Base-by-base conservation (phyloP, 2,888 invertebrate species). In the Bruchidius siliquastri region DNA sequence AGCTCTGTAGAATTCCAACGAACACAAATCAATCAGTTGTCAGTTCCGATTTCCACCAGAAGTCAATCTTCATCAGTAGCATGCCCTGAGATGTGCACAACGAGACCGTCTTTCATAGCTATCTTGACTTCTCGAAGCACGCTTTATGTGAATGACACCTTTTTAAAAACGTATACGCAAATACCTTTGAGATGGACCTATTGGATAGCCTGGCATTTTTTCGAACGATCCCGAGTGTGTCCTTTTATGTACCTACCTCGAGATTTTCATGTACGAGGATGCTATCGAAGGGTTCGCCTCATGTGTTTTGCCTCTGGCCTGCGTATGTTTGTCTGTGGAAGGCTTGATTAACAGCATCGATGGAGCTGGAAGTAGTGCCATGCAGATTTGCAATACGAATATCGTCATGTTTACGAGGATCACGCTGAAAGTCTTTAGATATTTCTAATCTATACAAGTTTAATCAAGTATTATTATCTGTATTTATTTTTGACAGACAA, bases 241-340 rank as follows among this genome's bases (percentile, higher is more conserved):
- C 79, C 79, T 77, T 79, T 79, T 79, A 79, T 77, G 79, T 79
- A 79, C 75, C 49, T 49, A 73, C 76, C 77, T 75, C 77, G 79
- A 79, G 77, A 79, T 78, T 77, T 79, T 78, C 78, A 76, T 78
- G 78, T 79, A 75, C 78, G 79, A 79, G 74, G 76, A 77, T 78
- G 72, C 71, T 69, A 72, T 73, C 76, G 79, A 78, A 77, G 4
- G 8, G 30, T 30, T 8, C 4, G 3, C 30, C 30, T 30, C 30
- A 30, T 30, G 30, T 30, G 30, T 30, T 30, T 8, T 30, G 30
- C 30, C 4, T 30, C 4, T 30, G 3, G 30, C 30, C 30, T 30
- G 3, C 30, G 30, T 30, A 8, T 8, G 30, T 6, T 3, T 8
- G 30, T 30, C 30, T 30, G 30, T 8, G 30, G 8, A 30, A 30